phyloP scores from a whole-genome alignment of 2,888 invertebrate genomes.

The Drosophila atripex region DNA sequence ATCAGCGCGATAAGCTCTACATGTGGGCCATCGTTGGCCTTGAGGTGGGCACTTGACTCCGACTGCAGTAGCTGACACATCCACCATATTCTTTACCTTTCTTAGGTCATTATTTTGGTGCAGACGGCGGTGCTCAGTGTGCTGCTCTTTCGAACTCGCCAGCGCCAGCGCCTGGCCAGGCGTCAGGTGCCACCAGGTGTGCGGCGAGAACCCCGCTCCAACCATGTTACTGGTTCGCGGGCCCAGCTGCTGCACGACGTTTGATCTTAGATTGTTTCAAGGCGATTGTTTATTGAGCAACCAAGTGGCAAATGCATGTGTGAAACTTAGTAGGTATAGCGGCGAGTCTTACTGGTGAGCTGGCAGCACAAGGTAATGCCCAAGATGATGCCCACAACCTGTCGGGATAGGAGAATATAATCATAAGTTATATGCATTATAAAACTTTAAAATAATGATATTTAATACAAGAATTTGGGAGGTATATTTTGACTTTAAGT shows the following conservation, averaged over 20 bases:
- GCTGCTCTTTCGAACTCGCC: slow-evolving; percentile 59
- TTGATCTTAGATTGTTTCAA: slow-evolving; percentile 36
- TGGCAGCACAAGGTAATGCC: slow-evolving; percentile 71
- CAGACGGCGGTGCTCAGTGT: slow-evolving; percentile 59
- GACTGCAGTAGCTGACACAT: slow-evolving; percentile 19
- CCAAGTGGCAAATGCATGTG: slow-evolving; percentile 47
- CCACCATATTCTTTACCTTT: not conserved
- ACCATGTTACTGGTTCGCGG: slow-evolving; percentile 69
- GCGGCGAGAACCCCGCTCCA: slow-evolving; percentile 61
- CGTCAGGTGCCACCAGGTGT: slow-evolving; percentile 61
- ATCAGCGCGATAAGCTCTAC: slow-evolving; percentile 72
- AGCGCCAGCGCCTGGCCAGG: slow-evolving; percentile 42
- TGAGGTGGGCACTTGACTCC: slow-evolving; percentile 56
- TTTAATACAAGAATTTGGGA: too few species aligned
- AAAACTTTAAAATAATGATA: too few species aligned
- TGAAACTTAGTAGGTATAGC: slow-evolving; percentile 69
- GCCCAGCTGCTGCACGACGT: slow-evolving; percentile 58
- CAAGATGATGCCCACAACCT: slow-evolving; percentile 72
- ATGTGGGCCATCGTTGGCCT: slow-evolving; percentile 76
- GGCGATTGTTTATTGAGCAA: slow-evolving; percentile 39
- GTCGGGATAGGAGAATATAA: slow-evolving; percentile 14
- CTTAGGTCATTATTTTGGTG: slow-evolving; percentile 59
- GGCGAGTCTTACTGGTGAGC: slow-evolving; percentile 72
- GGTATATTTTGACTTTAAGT: too few species aligned
- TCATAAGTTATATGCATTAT: too few species aligned